phyloP scores from a whole-genome alignment of 2,888 invertebrate species.

The Luperina nickerlii region DNA sequence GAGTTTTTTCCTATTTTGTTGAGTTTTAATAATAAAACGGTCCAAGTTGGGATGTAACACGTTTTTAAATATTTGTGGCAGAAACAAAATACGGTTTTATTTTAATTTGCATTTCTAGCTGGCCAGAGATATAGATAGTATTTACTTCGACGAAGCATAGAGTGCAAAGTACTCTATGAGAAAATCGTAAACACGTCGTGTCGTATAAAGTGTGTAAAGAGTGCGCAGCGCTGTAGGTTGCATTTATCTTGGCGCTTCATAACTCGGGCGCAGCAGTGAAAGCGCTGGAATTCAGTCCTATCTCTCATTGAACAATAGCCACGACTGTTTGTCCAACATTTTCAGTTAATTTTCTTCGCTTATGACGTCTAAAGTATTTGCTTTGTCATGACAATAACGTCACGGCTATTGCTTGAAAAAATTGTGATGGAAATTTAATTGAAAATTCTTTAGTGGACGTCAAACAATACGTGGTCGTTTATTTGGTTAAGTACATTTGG shows the following conservation, averaged over 20 bases:
- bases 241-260: constrained; percentile 78
- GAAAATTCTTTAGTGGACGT: constrained; percentile 16
- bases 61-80: not conserved
- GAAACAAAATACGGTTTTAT: constrained; percentile 10
- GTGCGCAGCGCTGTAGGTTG: constrained; percentile 63
- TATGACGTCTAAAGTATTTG: constrained; percentile 64
- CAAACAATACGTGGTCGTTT: not conserved
- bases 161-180: constrained; percentile 23
- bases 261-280: constrained; percentile 74
- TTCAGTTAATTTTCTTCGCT: constrained; percentile 67
- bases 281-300: constrained; percentile 74
- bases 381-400: constrained; percentile 61
- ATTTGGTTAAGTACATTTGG: not conserved
- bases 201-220: constrained; percentile 46
- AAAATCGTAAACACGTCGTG: constrained; percentile 54
- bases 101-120: constrained; percentile 12
- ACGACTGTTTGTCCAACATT: constrained; percentile 73
- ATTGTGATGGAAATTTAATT: constrained; percentile 51
- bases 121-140: not conserved
- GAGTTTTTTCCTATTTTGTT: not conserved
- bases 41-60: not conserved
- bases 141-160: constrained; percentile 16
- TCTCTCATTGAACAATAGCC: constrained; percentile 77
- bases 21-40: not conserved
- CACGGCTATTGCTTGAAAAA: constrained; percentile 36